Conservation (phyloP, 2,113 vertebrate genomes). For the Neogobius melanostomus region DNA sequence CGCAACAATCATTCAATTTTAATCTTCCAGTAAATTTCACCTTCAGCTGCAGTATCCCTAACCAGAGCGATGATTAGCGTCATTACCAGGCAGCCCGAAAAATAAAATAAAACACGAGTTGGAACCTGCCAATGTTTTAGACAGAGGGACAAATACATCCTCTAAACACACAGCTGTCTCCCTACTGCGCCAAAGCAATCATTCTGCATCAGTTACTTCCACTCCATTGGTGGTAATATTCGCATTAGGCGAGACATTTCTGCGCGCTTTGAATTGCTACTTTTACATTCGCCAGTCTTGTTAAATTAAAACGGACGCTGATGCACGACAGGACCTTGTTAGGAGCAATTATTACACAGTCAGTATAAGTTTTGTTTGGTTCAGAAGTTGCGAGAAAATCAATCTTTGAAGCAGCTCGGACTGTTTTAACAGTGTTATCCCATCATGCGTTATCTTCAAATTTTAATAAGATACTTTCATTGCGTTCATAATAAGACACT, state of each 20-base stretch:
- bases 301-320: conserved; percentile 12
- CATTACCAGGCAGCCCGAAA: conserved; percentile 32
- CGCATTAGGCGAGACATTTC: conserved; percentile 22
- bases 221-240: conserved; percentile 40
- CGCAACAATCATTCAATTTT: conserved; percentile 27
- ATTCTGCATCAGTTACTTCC: conserved; percentile 55
- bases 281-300: conserved; percentile 16
- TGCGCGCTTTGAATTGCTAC: conserved; percentile 24
- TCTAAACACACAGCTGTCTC: conserved; percentile 37
- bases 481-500: conserved; percentile 14
- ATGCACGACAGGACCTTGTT: conserved; percentile 1
- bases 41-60: conserved; percentile 37
- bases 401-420: not conserved
- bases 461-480: conserved; percentile 29
- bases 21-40: conserved; percentile 50
- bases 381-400: not conserved
- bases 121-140: conserved; percentile 12
- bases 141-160: conserved; percentile 37
- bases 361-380: not conserved
- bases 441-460: conserved; percentile 13
- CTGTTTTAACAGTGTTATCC: not conserved
- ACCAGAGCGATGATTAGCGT: conserved; percentile 44
- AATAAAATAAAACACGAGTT: conserved; percentile 14
- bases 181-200: conserved; percentile 48
- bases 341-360: not conserved